Evolutionary conservation across 1,140 invertebrate species (phyloP).

Genomic region (Aphelenchoides besseyi): DNA sequence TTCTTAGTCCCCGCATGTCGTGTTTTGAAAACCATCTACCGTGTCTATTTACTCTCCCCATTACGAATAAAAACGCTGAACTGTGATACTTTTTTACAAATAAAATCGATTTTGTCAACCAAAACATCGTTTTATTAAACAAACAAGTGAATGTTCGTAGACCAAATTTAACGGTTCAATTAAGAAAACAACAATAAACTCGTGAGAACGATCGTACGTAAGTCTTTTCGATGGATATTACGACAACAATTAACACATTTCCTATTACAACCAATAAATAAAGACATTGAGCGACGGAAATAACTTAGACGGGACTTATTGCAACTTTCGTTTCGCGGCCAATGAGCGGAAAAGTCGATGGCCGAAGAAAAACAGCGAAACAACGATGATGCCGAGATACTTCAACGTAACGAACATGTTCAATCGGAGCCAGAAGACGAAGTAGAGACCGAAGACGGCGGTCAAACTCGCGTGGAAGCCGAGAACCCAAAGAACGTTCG

Average conservation of each 20-base stretch:
- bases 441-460: conserved; percentile 80
- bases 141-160: not conserved
- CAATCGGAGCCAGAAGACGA: conserved; percentile 82
- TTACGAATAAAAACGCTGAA: conserved; percentile 6
- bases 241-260: too few relatives aligned
- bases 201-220: too few relatives aligned
- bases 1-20: too few relatives aligned
- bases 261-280: too few relatives aligned
- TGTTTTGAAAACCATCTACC: too few relatives aligned
- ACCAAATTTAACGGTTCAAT: not conserved
- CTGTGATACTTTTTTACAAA: not conserved
- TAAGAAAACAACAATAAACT: not conserved
- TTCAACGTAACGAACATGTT: conserved; percentile 94
- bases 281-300: too few relatives aligned
- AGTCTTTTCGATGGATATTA: too few relatives aligned
- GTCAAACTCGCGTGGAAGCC: conserved; percentile 81
- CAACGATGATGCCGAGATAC: conserved; percentile 77
- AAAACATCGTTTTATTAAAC: not conserved
- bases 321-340: not conserved
- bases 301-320: too few relatives aligned
- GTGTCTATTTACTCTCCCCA: too few relatives aligned
- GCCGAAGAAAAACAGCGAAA: conserved; percentile 85
- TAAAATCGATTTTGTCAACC: not conserved
- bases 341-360: conserved; percentile 70
- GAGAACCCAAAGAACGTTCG: conserved; percentile 74